Conservation (phyloP, 2,888 invertebrate species). For the Orchestes rusci region DNA sequence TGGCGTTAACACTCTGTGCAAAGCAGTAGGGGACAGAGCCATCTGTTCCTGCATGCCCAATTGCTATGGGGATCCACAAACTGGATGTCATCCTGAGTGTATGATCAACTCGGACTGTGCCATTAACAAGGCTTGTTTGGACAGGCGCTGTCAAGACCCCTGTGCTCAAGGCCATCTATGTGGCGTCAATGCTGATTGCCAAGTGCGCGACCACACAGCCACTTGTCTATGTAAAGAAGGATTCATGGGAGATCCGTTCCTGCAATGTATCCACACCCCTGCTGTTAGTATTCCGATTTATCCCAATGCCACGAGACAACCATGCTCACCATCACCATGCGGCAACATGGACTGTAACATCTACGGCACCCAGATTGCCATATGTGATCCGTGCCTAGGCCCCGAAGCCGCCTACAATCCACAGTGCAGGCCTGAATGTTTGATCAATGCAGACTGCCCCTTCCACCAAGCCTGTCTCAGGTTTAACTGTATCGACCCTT, state of each 20-base stretch:
- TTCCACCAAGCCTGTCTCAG: slow-evolving; percentile 70
- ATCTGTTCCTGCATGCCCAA: slow-evolving; percentile 71
- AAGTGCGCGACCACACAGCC: slow-evolving; percentile 75
- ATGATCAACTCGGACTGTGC: slow-evolving; percentile 77
- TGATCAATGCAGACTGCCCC: slow-evolving; percentile 72
- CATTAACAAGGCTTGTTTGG: slow-evolving; percentile 64
- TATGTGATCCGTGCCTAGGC: slow-evolving; percentile 71
- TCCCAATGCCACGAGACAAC: slow-evolving; percentile 48
- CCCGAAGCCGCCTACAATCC: slow-evolving; percentile 62
- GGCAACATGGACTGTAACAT: slow-evolving; percentile 61
- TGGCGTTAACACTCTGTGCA: slow-evolving; percentile 72
- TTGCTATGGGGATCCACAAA: slow-evolving; percentile 71
- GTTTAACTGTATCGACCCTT: slow-evolving; percentile 69
- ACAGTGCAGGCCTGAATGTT: slow-evolving; percentile 74
- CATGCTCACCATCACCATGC: slow-evolving; percentile 74
- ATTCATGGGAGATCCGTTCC: slow-evolving; percentile 72
- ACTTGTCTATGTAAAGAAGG: slow-evolving; percentile 68
- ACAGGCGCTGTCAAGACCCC: slow-evolving; percentile 67
- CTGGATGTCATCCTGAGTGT: slow-evolving; percentile 73
- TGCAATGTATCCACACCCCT: slow-evolving; percentile 58
- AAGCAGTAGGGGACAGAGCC: slow-evolving; percentile 60
- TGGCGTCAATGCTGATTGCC: slow-evolving; percentile 73
- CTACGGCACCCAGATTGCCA: slow-evolving; percentile 67
- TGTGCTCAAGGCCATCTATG: slow-evolving; percentile 65
- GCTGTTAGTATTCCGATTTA: slow-evolving; percentile 38